Base-by-base conservation (phyloP, 2,797 vertebrate species). In the Enteromius paludinosus region DNA sequence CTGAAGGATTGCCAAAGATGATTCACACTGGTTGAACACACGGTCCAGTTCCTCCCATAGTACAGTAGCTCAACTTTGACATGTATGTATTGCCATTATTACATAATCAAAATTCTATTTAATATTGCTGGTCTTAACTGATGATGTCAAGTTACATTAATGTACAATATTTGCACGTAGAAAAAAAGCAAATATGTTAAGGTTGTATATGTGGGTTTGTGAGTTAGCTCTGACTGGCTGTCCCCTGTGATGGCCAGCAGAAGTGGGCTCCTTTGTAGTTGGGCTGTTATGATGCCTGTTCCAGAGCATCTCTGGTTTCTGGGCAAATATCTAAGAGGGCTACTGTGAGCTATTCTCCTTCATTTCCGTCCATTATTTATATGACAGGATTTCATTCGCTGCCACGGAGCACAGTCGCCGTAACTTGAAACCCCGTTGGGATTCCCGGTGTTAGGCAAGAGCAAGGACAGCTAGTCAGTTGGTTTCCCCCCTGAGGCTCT, bases 301-400 rank as follows among this genome's bases (percentile, higher is more conserved):
- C 88, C 86, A 87, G 82, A 84, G 84, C 88, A 89, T 89, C 86
- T 89, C 86, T 77, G 88, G 66, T 84, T 85, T 87, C 83, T 89
- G 88, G 88, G 86, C 88, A 86, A 75, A 85, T 85, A 70, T 80
- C 73, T 84, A 81, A 85, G 78, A 79, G 62, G 56, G 75, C 61
- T 68, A 25, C 79, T 78, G 61, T 86, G 82, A 84, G 82, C 64
- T 82, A 82, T 85, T 88, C 75, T 83, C 80, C 83, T 85, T 83
- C 73, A 86, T 88, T 88, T 83, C 45, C 6, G 25, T 81, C 79
- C 83, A 88, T 86, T 84, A 88, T 86, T 86, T 85, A 85, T 83
- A 61, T 70, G 35, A 86, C 86, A 65, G 56, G 78, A 79, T 61
- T 82, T 80, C 79, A 70, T 70, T 76, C 41, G 45, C 71, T 84